Base-by-base conservation (phyloP, 2,888 invertebrate species). In the Synergus laeviventris region DNA sequence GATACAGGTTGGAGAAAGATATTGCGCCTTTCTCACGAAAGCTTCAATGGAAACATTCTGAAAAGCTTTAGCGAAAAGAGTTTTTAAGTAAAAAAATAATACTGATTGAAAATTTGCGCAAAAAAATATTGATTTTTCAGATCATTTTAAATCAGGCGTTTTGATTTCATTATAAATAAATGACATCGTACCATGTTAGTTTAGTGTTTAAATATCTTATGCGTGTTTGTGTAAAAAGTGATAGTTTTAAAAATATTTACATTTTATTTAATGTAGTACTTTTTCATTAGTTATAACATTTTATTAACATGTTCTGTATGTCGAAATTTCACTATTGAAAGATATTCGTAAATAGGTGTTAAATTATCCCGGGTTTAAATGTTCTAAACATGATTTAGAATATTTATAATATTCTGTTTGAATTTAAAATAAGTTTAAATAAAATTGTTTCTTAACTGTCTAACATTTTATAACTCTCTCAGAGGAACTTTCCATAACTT, bases 181-280 rank as follows among this genome's bases (percentile, higher is more conserved):
- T 59, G 11, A 11, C 18, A 59, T 3, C 1, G 3, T 21, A 59
- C 5, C 18, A 59, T 12, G 12, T 56, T 21, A 56, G 11, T 56
- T 18, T 56, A 11, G 18, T 56, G 8, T 18, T 21, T 11, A 9
- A 12, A 56, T 21, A 56, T 62, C n/a, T 36, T 36, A 38, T 62
- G 16, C 5, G 62, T 62, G 36, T 38, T 62, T 66, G 16, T 66
- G 14, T 45, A 24, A 42, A 66, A 45, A 66, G 66, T 45, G 24
- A 66, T 42, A 31, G 16, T 42, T 45, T 42, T 14, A 21, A 42
- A 66, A 66, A 66, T 66, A 66, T 66, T 66, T 66, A 66, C 39
- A 66, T 42, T 42, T 66, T 56, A 56, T 56, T 56, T 18, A 8
- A 16, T 21, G 24, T 64, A n/a, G 14, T 42, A 21, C 9, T 16